These are phyloP conservation scores for Sandelia bainsii DNA, from an alignment of 2,797 vertebrate genomes.

Conservation along the genomic window DNA sequence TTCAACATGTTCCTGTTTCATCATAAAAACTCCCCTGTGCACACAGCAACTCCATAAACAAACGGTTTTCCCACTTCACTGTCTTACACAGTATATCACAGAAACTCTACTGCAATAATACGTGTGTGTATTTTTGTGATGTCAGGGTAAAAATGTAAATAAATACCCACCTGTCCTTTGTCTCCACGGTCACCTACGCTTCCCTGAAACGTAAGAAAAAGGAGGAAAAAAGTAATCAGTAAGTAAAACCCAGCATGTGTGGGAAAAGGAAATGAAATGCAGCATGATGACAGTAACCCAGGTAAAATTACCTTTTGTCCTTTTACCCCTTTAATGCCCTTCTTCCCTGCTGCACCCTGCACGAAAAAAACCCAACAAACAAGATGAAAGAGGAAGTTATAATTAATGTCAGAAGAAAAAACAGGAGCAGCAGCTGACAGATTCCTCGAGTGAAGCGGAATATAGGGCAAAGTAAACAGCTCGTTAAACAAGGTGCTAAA, in stretches of 20 bases:
- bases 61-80: too few relatives aligned
- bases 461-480: background rate
- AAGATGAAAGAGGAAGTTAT: slow-evolving; percentile 14
- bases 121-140: slow-evolving; percentile 19
- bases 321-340: slow-evolving; percentile 74
- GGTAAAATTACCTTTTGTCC: slow-evolving; percentile 77
- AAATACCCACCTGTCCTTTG: slow-evolving; percentile 82
- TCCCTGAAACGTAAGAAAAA: slow-evolving; percentile 71
- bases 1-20: too few relatives aligned
- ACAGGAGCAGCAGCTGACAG: background rate
- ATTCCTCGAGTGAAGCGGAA: background rate
- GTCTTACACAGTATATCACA: too few relatives aligned
- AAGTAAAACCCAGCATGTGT: background rate
- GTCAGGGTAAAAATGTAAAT: background rate
- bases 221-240: background rate
- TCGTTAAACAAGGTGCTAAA: background rate
- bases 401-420: background rate
- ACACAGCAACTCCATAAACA: too few relatives aligned
- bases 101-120: background rate
- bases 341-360: slow-evolving; percentile 78
- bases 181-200: slow-evolving; percentile 76
- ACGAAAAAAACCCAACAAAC: background rate
- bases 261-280: slow-evolving; percentile 37
- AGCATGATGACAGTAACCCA: background rate
- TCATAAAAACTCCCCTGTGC: too few relatives aligned